Percentiles rank a stretch among this genome's conserved stretches.
These are phyloP conservation scores for Hirtodrosophila confusa DNA, from an alignment of 2,888 invertebrate genomes.

Conservation along the genomic window DNA sequence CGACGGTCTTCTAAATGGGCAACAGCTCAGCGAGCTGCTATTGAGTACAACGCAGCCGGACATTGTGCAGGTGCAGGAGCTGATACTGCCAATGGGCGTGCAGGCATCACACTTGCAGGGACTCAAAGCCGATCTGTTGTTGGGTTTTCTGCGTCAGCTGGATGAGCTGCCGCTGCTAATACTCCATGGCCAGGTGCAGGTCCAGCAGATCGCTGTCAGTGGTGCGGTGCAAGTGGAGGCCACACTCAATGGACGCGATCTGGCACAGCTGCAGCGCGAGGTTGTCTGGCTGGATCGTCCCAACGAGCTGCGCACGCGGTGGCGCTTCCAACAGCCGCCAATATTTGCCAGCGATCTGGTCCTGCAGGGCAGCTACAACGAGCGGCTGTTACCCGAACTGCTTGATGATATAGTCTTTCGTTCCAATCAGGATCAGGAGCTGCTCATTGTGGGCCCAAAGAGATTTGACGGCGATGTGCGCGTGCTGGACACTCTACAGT, in stretches of 20 bases:
- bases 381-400: conserved; percentile 80
- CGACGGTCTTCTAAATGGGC: conserved; percentile 71
- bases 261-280: conserved; percentile 81
- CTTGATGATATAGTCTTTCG: conserved; percentile 83
- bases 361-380: conserved; percentile 81
- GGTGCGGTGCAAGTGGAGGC: conserved; percentile 68
- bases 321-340: conserved; percentile 76
- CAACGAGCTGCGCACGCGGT: conserved; percentile 77
- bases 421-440: conserved; percentile 64
- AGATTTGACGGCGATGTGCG: conserved; percentile 67
- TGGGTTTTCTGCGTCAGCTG: conserved; percentile 72
- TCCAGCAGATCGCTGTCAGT: conserved; percentile 83
- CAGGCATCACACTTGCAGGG: conserved; percentile 82
- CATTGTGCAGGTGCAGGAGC: conserved; percentile 76
- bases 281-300: conserved; percentile 83
- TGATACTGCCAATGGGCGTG: conserved; percentile 79
- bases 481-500: conserved; percentile 76
- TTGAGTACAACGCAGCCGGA: conserved; percentile 51
- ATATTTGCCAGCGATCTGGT: conserved; percentile 63
- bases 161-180: conserved; percentile 81
- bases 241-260: conserved; percentile 67
- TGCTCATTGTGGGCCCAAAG: conserved; percentile 66
- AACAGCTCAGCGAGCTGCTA: conserved; percentile 81
- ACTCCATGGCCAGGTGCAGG: conserved; percentile 82
- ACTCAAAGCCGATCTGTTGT: conserved; percentile 73